Evolutionary conservation across 2,113 vertebrate species (phyloP).

Genomic region (Hypanus sabinus): DNA sequence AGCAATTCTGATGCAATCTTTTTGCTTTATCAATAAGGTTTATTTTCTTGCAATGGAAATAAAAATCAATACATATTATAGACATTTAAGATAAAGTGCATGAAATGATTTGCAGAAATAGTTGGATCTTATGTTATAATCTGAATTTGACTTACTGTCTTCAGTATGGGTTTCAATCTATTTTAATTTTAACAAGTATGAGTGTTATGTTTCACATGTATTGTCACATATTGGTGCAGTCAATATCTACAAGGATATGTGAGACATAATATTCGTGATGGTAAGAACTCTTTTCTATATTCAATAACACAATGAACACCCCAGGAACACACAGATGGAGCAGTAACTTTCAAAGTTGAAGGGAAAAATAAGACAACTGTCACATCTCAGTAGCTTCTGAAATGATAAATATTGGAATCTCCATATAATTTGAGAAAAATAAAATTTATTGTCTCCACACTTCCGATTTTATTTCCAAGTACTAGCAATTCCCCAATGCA

Average conservation of each 20-base stretch:
- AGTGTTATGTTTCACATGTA: neutral
- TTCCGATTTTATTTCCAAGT: neutral
- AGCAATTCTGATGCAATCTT: neutral
- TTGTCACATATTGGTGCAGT: too few species aligned
- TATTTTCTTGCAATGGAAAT: neutral
- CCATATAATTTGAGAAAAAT: neutral
- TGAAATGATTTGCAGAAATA: slow-evolving; percentile 1
- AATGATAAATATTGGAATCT: neutral
- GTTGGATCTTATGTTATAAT: neutral
- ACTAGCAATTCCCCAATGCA: neutral
- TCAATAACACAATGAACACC: neutral
- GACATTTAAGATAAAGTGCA: neutral
- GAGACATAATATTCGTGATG: neutral
- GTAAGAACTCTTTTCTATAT: neutral
- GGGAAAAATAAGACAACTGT: neutral
- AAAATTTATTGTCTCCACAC: neutral
- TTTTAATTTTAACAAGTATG: neutral
- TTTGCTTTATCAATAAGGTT: neutral
- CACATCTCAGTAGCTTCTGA: neutral
- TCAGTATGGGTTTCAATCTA: neutral
- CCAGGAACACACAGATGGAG: neutral
- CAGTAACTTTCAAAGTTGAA: neutral
- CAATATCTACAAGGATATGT: too few species aligned
- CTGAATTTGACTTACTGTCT: neutral
- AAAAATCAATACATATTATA: neutral